These are phyloP conservation scores for Pangasianodon hypophthalmus DNA, from an alignment of 2,113 vertebrate species.

Conservation along the genomic window DNA sequence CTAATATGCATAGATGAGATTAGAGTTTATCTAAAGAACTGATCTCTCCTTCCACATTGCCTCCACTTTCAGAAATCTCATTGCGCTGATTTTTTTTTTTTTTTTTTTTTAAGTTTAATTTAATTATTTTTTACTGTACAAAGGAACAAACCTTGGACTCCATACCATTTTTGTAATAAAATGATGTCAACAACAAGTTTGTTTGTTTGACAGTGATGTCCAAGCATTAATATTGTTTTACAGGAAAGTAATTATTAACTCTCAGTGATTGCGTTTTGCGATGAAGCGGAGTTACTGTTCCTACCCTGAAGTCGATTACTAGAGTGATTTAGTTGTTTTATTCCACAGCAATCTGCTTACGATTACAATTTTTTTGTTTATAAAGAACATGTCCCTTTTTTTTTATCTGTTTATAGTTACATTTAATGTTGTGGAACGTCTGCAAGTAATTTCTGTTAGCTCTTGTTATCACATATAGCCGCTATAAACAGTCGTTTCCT, in stretches of 20 bases:
- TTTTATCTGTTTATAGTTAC: background rate
- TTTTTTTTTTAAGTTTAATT: slow-evolving; percentile 70
- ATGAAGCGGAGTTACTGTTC: background rate
- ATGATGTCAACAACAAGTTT: slow-evolving; percentile 69
- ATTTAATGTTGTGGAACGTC: background rate
- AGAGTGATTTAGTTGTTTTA: background rate
- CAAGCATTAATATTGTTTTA: background rate
- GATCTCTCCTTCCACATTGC: slow-evolving; percentile 53
- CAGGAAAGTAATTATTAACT: background rate
- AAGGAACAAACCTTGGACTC: slow-evolving; percentile 78
- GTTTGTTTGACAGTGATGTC: slow-evolving; percentile 14
- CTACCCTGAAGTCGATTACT: background rate
- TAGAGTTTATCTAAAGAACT: slow-evolving; percentile 47
- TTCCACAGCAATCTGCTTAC: too few species aligned
- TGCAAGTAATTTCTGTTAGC: background rate
- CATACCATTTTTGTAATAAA: slow-evolving; percentile 79
- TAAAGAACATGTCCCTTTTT: background rate
- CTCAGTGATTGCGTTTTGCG: background rate
- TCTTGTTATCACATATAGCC: background rate
- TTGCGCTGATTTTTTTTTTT: slow-evolving; percentile 64
- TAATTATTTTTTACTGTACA: slow-evolving; percentile 83
- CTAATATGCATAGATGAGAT: slow-evolving; percentile 36
- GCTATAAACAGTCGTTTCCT: background rate
- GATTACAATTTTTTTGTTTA: too few species aligned
- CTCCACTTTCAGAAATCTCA: slow-evolving; percentile 67